Base-by-base conservation (phyloP, 2,797 vertebrate genomes). In the Gephyroberyx darwinii region DNA sequence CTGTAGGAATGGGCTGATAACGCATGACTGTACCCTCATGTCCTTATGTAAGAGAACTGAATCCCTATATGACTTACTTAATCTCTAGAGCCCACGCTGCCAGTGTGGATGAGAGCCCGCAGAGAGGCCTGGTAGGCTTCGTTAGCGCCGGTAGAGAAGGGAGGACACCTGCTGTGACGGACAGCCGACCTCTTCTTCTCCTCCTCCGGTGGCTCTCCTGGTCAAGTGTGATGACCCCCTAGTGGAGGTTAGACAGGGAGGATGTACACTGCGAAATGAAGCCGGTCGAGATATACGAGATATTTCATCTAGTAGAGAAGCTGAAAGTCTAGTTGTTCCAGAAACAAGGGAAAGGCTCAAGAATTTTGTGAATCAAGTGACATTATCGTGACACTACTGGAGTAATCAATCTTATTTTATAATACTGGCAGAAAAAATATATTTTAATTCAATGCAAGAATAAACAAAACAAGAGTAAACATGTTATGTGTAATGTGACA, bases 111-210 rank as follows among this genome's bases (percentile, higher is more conserved):
- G 72, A 73, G 77, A 72, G 84, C 72, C 69, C 73, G 53, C 64
- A 50, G 74, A 72, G 68, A 76, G 74, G 61, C 82, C 84, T 77
- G 52, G 75, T 75, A 84, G 65, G 78, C 81, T 86, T 88, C 87
- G 84, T 88, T 86, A 90, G 82, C 72, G 65, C 58, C 80, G 83
- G 80, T 79, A 76, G 81, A 69, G 84, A 66, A 77, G 65, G 80
- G 78, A 71, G 75, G 65, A 74, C 82, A 91, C 89, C 88, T 90
- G 79, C 80, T 85, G 86, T 80, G 87, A 81, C 86, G 83, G 76
- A 86, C n/a, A n/a, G n/a, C 84, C 84, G 84, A 69, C 65, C 78
- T 73, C 75, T 90, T 88, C 88, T 88, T 83, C 75, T 81, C 75
- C 57, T 68, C 65, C 63, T 19, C 48, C 39, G 26, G 77, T 26